A percentile compares a stretch with the other conserved stretches of the same genome.
Evolutionary conservation across 2,888 invertebrate species (phyloP).

Genomic region (Lycia hirtaria): DNA sequence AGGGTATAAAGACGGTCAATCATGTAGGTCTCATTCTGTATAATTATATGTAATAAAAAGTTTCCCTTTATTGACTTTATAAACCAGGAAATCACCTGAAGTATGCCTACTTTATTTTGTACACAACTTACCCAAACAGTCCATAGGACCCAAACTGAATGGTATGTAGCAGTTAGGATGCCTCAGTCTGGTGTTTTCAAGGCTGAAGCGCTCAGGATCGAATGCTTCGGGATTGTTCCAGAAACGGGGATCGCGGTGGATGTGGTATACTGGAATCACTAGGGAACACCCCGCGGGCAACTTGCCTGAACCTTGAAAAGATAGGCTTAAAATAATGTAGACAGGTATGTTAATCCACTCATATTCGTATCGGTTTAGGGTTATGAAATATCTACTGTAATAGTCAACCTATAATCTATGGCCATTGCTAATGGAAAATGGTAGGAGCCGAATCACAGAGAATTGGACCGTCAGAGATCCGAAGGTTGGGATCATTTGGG

Average conservation of each 20-base stretch:
- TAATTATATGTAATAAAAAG: too few species aligned
- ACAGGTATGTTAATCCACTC: neutral
- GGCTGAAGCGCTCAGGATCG: conserved; percentile 70
- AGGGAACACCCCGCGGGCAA: conserved; percentile 69
- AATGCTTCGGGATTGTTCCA: conserved; percentile 67
- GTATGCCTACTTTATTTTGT: neutral
- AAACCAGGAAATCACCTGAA: neutral
- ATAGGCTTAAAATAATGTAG: neutral
- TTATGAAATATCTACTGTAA: too few species aligned
- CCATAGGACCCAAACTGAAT: conserved; percentile 75
- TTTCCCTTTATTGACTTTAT: too few species aligned
- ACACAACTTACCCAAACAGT: conserved; percentile 65
- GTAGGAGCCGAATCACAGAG: too few species aligned
- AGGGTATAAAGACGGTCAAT: too few species aligned
- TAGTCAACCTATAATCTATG: too few species aligned
- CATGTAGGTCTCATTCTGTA: too few species aligned
- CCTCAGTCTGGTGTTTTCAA: conserved; percentile 57
- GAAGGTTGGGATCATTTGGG: too few species aligned
- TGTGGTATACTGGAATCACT: conserved; percentile 62
- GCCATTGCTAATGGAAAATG: too few species aligned
- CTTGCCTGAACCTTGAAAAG: conserved; percentile 55
- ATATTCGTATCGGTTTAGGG: too few species aligned
- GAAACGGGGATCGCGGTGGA: conserved; percentile 67
- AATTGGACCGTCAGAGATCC: too few species aligned
- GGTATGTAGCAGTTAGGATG: conserved; percentile 68